Conservation (phyloP, 2,888 invertebrate genomes). For the Athrips mouffetella region DNA sequence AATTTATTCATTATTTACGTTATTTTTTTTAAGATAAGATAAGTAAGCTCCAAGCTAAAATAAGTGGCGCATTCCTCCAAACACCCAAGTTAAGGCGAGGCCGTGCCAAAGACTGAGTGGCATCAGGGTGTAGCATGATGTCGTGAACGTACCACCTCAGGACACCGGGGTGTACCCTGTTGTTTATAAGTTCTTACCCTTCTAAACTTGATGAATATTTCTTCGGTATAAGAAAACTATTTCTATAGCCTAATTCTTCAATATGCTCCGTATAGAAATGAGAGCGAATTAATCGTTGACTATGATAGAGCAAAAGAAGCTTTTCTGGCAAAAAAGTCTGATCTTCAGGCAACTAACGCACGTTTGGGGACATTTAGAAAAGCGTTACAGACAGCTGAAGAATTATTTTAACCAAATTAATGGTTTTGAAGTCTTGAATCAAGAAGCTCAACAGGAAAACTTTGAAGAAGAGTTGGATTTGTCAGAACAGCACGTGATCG, state of each 20-base stretch:
- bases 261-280: background rate
- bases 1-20: too few relatives aligned
- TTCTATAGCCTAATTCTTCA: background rate
- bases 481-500: constrained; percentile 6
- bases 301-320: background rate
- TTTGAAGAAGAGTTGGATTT: constrained; percentile 9
- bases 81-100: constrained; percentile 18
- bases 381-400: constrained; percentile 12
- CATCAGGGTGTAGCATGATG: constrained; percentile 1
- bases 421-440: constrained; percentile 13
- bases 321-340: constrained; percentile 2
- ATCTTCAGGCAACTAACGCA: constrained; percentile 2
- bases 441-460: constrained; percentile 11
- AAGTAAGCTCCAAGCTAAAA: constrained; percentile 13
- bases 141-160: constrained; percentile 9
- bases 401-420: constrained; percentile 13
- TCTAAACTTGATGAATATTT: constrained; percentile 9
- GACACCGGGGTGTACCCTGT: constrained; percentile 8
- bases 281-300: background rate
- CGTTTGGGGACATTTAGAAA: constrained; percentile 8
- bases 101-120: constrained; percentile 10
- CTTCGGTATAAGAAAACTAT: constrained; percentile 2
- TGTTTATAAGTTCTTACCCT: constrained; percentile 3
- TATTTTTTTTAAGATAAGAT: too few relatives aligned
- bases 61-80: too few relatives aligned